These are phyloP conservation scores for Theodoxus fluviatilis DNA, from an alignment of 2,888 invertebrate genomes.

Conservation along the genomic window DNA sequence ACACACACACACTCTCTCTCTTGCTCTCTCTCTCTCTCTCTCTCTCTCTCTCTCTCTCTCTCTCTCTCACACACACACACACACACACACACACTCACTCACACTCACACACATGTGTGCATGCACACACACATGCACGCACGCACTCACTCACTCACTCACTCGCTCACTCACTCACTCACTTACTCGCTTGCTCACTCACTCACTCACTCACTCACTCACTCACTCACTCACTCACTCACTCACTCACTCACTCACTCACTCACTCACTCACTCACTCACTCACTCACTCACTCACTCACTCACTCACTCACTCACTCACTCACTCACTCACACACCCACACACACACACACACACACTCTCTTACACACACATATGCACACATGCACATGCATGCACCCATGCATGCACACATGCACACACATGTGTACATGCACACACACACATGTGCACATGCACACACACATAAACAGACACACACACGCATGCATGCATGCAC, in stretches of 20 bases:
- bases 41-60: constrained; percentile 8
- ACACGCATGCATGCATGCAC: not conserved
- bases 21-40: not conserved
- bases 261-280: constrained; percentile 9
- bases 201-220: not conserved
- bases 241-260: not conserved
- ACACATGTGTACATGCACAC: too few relatives aligned
- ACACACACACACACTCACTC: not conserved
- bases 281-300: constrained; percentile 8
- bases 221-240: not conserved
- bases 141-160: not conserved
- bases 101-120: not conserved
- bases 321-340: not conserved
- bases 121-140: not conserved
- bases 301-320: not conserved
- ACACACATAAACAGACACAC: not conserved
- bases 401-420: not conserved
- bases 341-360: too few relatives aligned
- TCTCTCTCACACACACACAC: not conserved
- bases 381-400: not conserved
- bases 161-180: not conserved
- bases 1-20: not conserved
- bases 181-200: not conserved
- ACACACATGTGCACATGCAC: not conserved
- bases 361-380: not conserved